A percentile compares a stretch with the other conserved stretches of the same genome.
Conservation (phyloP, 2,113 vertebrate genomes). For the Thalassarche chlororhynchos region DNA sequence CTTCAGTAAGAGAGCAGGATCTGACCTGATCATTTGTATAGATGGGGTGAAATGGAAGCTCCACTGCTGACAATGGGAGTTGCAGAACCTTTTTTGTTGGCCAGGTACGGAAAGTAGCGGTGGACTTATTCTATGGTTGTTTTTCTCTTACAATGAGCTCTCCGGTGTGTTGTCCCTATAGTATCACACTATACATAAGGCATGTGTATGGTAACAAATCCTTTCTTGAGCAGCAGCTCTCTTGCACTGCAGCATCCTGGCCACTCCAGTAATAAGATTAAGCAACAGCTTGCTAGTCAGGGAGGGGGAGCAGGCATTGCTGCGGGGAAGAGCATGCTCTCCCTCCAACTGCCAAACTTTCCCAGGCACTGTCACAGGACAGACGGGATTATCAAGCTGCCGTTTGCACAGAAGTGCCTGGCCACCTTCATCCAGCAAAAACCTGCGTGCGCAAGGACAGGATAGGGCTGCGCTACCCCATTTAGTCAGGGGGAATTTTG, state of each 20-base stretch:
- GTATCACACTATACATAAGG: fast-evolving
- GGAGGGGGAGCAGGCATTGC: neutral
- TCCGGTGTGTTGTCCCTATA: neutral
- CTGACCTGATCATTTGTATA: neutral
- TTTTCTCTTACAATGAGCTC: neutral
- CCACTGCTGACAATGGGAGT: neutral
- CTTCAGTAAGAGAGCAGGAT: neutral
- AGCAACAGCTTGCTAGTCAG: neutral
- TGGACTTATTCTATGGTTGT: neutral
- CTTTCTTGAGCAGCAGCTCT: neutral
- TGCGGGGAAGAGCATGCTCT: neutral
- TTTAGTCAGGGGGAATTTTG: neutral
- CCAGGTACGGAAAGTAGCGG: neutral
- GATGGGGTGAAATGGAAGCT: neutral
- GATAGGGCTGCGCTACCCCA: neutral
- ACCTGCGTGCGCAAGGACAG: fast-evolving
- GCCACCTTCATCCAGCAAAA: neutral
- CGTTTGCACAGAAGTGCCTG: neutral
- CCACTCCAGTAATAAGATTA: neutral
- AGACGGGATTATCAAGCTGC: neutral
- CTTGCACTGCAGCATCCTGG: neutral
- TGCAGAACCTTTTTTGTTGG: neutral
- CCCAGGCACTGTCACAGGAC: neutral
- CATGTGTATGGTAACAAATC: neutral
- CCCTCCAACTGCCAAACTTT: neutral